Evolutionary conservation across 2,113 vertebrate species (phyloP).

Genomic region (Xenopus tropicalis): DNA sequence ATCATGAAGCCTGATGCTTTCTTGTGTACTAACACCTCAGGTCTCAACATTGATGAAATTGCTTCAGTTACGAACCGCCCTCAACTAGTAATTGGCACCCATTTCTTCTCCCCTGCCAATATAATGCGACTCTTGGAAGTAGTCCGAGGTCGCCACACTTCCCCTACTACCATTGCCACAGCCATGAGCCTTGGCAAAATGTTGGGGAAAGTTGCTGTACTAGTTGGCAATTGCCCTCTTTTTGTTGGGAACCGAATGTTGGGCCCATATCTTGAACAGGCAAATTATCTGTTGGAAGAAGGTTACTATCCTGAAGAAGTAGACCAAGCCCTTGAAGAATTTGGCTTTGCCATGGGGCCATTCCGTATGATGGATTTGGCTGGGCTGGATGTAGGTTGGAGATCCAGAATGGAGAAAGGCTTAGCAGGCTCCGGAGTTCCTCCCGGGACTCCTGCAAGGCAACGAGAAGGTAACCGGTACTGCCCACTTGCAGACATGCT

Average conservation of each 20-base stretch:
- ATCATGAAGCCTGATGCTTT: slow-evolving; percentile 73
- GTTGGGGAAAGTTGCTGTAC: slow-evolving; percentile 79
- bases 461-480: slow-evolving; percentile 67
- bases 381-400: slow-evolving; percentile 87
- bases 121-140: slow-evolving; percentile 88
- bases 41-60: slow-evolving; percentile 77
- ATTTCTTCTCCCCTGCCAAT: slow-evolving; percentile 89
- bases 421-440: slow-evolving; percentile 56
- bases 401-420: slow-evolving; percentile 66
- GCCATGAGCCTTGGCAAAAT: slow-evolving; percentile 76
- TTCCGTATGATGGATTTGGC: slow-evolving; percentile 82
- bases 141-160: slow-evolving; percentile 71
- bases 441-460: slow-evolving; percentile 56
- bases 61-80: slow-evolving; percentile 69
- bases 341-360: slow-evolving; percentile 84
- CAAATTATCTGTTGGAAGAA: slow-evolving; percentile 83
- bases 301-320: slow-evolving; percentile 79
- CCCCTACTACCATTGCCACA: slow-evolving; percentile 73
- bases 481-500: slow-evolving; percentile 82
- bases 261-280: slow-evolving; percentile 64
- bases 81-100: slow-evolving; percentile 82
- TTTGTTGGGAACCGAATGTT: slow-evolving; percentile 92
- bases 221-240: slow-evolving; percentile 83
- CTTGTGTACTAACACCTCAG: slow-evolving; percentile 84
- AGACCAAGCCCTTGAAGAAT: slow-evolving; percentile 78